Evolutionary conservation across 1,140 invertebrate genomes (phyloP), one percentile per base, ranked within the genome.

Genomic region (Agrilus planipennis): DNA sequence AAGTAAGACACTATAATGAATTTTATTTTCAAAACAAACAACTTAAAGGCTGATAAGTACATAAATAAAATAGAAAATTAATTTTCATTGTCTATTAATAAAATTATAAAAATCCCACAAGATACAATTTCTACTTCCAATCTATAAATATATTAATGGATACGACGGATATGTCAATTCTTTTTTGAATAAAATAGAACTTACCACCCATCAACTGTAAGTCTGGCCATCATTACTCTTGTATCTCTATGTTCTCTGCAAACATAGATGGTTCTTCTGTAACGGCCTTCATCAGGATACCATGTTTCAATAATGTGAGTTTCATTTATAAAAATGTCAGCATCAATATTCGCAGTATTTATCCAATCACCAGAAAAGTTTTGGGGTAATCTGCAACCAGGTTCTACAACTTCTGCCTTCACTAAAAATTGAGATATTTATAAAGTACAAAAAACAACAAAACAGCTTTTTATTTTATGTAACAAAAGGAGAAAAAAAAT

Each of bases 311-410:
- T 81, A 22, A 98, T 93, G 56, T 96, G 91, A 0, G 94, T 97
- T 52, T 90, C 84, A 64, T 97, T 97, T 29, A 98, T 92, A 11
- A 75, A 73, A 1, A 95, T 81, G 64, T 94, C 87, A 1, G 90
- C 89, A 64, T 96, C 89, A 45, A 92, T 85, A 57, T 95, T 93
- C 0, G 90, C 91, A 1, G 92, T 95, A 50, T 96, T 96, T 15
- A 96, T 90, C 92, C 93, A 98, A 22, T 84, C 75, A 7, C 93
- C 93, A 2, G 78, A 81, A 60, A 94, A 93, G 61, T 95, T 95
- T 63, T 90, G 80, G 0, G 92, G 90, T 32, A 97, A 63, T 25
- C 85, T 77, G 60, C 93, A 98, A 3, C 86, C 83, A 9, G 92
- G 84, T 40, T 84, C 81, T 0, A 96, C 86, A 10, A 86, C 75